Base-by-base conservation (phyloP, 2,888 invertebrate species). In the Malthinus seriepunctatus region DNA sequence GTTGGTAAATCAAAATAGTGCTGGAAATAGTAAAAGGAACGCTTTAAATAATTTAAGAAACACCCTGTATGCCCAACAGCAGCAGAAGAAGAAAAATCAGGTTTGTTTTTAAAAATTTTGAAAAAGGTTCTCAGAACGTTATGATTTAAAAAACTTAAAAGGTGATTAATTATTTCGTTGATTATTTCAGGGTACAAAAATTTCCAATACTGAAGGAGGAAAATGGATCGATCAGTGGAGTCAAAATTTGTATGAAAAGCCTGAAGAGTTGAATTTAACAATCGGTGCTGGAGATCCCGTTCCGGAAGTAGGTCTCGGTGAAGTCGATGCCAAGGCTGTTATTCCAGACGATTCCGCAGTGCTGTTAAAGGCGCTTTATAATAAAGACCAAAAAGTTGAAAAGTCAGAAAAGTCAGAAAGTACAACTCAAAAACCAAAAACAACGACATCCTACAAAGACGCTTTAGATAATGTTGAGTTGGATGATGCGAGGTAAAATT, bases 181-280 rank as follows among this genome's bases (percentile, higher is more conserved):
- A 23, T 23, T 23, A 23, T 23, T 23, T 3, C 23, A 23, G 23
- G 23, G 3, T 5, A 3, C 23, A 5, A 23, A 23, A 23, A 23
- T 23, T 23, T 23, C 80, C 1, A 77, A 81, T 62, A 75, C 81
- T 1, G 81, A 83, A 8, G 82, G 81, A 0, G 80, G 82, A 0
- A 79, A 82, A 34, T 88, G 85, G 79, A 76, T 88, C 8, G 80
- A 84, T 56, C 79, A 75, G 39, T 88, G 88, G 88, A 85, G 86
- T 0, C 79, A 84, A 57, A 82, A 35, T 11, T 37, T 51, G 12
- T 10, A 45, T 35, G 45, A 37, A 12, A 37, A 12, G 11, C 37
- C 37, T 44, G 23, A 23, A 23, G 23, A 23, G 23, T 3, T 23
- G 2, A 23, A 15, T 39, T 31, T 12, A 23, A 15, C 37, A 51